phyloP scores from a whole-genome alignment of 2,113 vertebrate species.

The Peromyscus polionotus region DNA sequence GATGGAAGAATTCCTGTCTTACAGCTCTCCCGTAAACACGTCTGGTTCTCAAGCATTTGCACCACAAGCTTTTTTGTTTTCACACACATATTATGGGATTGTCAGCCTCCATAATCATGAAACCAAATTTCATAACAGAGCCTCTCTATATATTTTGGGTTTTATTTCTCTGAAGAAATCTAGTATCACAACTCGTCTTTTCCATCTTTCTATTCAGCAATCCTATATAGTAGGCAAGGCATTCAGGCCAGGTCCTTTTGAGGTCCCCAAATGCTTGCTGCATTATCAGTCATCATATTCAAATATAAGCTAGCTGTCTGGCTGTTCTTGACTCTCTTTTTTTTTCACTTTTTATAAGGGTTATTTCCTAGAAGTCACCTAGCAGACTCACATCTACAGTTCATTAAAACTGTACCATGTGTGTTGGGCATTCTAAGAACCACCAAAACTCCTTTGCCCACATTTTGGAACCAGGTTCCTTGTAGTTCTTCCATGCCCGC shows the following conservation, averaged over 20 bases:
- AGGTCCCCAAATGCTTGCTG: not conserved
- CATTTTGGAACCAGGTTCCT: not conserved
- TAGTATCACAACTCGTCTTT: not conserved
- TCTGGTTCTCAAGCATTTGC: not conserved
- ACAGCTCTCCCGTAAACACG: not conserved
- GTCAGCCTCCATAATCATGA: not conserved
- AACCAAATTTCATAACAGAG: not conserved
- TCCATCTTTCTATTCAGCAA: not conserved
- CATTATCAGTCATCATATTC: not conserved
- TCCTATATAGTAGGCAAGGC: not conserved
- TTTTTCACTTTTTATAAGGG: not conserved
- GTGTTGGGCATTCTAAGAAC: not conserved
- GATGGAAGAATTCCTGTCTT: not conserved
- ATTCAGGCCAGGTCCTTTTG: not conserved
- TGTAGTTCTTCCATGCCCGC: not conserved
- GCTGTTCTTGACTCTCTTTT: not conserved
- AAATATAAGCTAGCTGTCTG: not conserved
- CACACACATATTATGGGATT: not conserved
- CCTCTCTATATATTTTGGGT: not conserved
- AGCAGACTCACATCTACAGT: not conserved
- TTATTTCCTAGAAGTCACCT: not conserved
- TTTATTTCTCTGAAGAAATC: not conserved
- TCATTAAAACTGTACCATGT: not conserved
- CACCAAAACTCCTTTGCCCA: not conserved
- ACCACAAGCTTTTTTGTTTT: not conserved